These are phyloP conservation scores for Artemia franciscana DNA, from an alignment of 1,140 invertebrate genomes.

Conservation along the genomic window DNA sequence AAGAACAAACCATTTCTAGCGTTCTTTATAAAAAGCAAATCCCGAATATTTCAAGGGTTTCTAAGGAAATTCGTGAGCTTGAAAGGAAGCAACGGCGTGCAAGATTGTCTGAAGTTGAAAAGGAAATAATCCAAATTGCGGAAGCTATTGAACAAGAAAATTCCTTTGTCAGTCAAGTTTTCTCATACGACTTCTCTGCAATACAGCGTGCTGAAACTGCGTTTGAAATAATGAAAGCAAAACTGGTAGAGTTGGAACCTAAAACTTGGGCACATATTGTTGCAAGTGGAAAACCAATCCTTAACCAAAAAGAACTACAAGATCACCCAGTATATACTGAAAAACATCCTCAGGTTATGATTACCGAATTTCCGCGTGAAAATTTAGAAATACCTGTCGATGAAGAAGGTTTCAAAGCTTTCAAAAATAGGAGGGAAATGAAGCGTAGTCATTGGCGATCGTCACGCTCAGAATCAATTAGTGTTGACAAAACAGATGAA, in stretches of 20 bases:
- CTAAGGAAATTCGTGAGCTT: slow-evolving; percentile 6
- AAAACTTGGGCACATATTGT: slow-evolving; percentile 4
- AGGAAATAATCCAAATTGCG: slow-evolving; percentile 8
- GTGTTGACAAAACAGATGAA: slow-evolving; percentile 10
- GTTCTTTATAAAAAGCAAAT: no score
- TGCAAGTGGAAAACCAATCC: slow-evolving; percentile 2
- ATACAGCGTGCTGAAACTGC: background rate
- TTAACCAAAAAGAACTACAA: slow-evolving; percentile 7
- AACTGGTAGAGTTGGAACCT: background rate
- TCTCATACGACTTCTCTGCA: background rate
- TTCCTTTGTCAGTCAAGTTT: background rate
- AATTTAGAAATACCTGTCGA: slow-evolving; percentile 6
- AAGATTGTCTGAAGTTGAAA: slow-evolving; percentile 7
- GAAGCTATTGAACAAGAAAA: slow-evolving; percentile 7
- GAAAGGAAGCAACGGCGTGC: slow-evolving; percentile 4
- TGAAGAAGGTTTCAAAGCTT: slow-evolving; percentile 13
- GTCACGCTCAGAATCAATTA: slow-evolving; percentile 13
- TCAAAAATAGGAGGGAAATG: slow-evolving; percentile 10
- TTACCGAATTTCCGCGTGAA: slow-evolving; percentile 8
- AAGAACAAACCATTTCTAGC: background rate
- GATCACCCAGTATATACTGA: slow-evolving; percentile 10
- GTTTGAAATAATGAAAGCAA: background rate
- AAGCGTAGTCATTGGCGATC: slow-evolving; percentile 12
- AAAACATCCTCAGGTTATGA: slow-evolving; percentile 11
- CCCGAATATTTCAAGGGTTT: background rate